Conservation (phyloP, 2,797 vertebrate genomes). For the Muraenolepis orangiensis region DNA sequence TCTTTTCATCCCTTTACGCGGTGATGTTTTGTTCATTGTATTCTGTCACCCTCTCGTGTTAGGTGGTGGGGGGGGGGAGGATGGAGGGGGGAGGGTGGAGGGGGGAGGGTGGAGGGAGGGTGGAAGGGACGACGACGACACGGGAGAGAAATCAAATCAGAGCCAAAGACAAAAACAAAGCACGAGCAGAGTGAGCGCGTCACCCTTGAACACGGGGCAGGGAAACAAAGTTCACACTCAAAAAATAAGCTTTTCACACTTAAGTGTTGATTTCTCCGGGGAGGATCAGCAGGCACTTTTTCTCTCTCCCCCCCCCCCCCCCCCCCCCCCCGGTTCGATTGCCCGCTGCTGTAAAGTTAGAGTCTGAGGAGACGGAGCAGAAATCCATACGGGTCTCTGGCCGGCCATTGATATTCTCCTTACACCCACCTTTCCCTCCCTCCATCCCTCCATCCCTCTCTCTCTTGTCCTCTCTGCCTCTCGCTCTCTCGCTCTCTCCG, state of each 20-base stretch:
- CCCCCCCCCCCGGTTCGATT: conserved; percentile 65
- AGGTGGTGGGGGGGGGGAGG: conserved; percentile 28
- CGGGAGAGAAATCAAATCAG: no score
- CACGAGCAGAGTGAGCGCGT: conserved; percentile 48
- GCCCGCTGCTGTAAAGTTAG: conserved; percentile 68
- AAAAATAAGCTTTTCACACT: conserved; percentile 73
- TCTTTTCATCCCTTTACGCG: conserved; percentile 47
- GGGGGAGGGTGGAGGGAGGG: no score
- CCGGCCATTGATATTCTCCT: conserved; percentile 77
- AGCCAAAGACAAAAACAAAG: not conserved
- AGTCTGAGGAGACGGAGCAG: conserved; percentile 70
- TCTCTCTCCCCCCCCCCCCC: conserved; percentile 59
- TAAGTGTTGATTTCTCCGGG: conserved; percentile 73
- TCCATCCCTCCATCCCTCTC: conserved; percentile 59
- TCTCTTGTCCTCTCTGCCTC: conserved; percentile 54
- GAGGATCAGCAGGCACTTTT: conserved; percentile 72
- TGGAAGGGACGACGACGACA: no score
- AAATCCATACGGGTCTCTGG: conserved; percentile 76
- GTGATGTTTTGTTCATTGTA: conserved; percentile 55
- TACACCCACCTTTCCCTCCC: conserved; percentile 59
- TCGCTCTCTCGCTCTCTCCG: conserved; percentile 49
- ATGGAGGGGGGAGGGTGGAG: no score
- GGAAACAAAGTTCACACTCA: conserved; percentile 73
- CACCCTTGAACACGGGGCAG: conserved; percentile 60
- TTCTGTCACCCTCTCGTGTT: conserved; percentile 57